Evolutionary conservation across 2,888 invertebrate species (phyloP), one percentile per base, ranked within the genome.

Genomic region (Scelioninae gen. 2): DNA sequence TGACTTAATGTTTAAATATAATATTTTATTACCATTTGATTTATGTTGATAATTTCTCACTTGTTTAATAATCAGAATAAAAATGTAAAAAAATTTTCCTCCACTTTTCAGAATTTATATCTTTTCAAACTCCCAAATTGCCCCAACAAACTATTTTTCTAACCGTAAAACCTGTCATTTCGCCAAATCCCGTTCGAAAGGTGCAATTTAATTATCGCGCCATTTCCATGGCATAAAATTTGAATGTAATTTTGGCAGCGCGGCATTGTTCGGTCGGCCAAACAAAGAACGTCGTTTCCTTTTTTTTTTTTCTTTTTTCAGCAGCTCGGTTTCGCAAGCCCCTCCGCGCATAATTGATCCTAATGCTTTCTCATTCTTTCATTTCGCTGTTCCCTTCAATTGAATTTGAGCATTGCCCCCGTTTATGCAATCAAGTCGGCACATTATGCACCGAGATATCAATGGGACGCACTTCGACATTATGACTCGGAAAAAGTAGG

Each of bases 401-500:
- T 65, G 65, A 43, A 60, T 58, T 31, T 53, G 22, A 65, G 45
- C 37, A 53, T 46, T 50, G 37, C 65, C 46, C 60, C 22, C 43
- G 25, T 72, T 67, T 65, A 72, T 61, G 72, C 43, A 65, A 72
- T 65, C 57, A 13, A 58, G 33, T 57, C 25, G 41, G 52, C 60
- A 43, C 37, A 72, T 65, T 53, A 60, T 65, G 48, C 43, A 43
- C 43, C 53, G 15, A 57, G 58, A 72, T 65, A 72, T 72, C 64
- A 72, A 65, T 60, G 60, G 52, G 53, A 71, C 65, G 58, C 53
- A 57, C 71, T 65, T 72, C 60, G 60, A 72, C 65, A 65, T 72
- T 65, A 72, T 46, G 65, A 72, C 52, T 58, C n/a, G 33, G 64
- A 65, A 71, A 70, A 74, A 74, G 61, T 67, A 67, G 65, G 70